Evolutionary conservation across 2,797 vertebrate genomes (phyloP).

Genomic region (Catostomus latipinnis): DNA sequence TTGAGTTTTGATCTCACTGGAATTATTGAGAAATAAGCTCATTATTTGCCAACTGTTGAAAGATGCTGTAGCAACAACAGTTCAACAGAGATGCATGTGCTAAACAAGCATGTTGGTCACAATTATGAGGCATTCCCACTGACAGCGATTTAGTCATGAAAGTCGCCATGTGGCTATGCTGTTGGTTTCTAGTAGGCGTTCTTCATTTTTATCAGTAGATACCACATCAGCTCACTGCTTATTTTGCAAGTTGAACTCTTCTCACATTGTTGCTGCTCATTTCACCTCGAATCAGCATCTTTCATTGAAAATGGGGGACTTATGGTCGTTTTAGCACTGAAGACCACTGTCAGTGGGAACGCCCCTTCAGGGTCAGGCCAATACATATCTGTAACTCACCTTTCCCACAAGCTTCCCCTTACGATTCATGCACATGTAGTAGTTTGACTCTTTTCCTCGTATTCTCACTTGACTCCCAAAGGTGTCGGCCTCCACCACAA

Average conservation of each 20-base stretch:
- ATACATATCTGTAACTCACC: conserved; percentile 72
- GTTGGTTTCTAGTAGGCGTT: no score
- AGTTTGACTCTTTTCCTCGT: conserved; percentile 88
- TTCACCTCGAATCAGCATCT: no score
- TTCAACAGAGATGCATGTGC: background rate
- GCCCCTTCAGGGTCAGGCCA: no score
- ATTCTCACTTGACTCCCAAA: conserved; percentile 92
- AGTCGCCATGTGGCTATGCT: background rate
- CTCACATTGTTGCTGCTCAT: no score
- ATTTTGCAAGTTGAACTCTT: no score
- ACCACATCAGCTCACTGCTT: no score
- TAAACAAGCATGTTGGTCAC: background rate
- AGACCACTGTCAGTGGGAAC: background rate
- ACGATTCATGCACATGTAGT: conserved; percentile 90
- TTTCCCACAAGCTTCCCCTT: conserved; percentile 88
- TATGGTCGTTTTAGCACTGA: background rate
- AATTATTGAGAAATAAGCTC: background rate
- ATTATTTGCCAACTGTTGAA: background rate
- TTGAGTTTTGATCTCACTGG: background rate
- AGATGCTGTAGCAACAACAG: background rate
- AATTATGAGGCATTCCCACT: background rate
- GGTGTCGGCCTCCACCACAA: conserved; percentile 90
- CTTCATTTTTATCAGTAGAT: no score
- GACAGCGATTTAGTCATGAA: background rate
- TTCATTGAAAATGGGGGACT: background rate